These are phyloP conservation scores for Lepidocolaptes lacrymiger DNA, from an alignment of 2,797 vertebrate species.

Conservation along the genomic window DNA sequence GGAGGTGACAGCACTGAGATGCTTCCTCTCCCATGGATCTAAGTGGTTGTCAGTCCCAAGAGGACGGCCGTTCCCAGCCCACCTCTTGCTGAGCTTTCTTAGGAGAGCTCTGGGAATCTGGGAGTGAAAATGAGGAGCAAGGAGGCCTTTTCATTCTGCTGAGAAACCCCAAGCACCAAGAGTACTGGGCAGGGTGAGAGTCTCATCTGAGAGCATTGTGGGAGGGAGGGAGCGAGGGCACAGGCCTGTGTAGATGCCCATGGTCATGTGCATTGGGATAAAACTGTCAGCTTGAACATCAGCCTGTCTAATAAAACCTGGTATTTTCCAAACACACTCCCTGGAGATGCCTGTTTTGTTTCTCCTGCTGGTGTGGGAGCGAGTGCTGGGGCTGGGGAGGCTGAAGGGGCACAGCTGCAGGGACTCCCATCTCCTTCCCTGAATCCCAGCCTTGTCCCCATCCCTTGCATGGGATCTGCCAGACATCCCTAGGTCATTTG, in stretches of 20 bases:
- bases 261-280: constrained; percentile 43
- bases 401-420: not conserved
- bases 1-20: not conserved
- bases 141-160: not conserved
- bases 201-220: not conserved
- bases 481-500: not conserved
- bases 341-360: not conserved
- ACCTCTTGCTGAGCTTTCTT: not conserved
- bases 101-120: not conserved
- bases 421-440: not conserved
- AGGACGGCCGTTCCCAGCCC: not conserved
- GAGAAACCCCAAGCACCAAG: not conserved
- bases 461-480: fast-evolving
- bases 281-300: constrained; percentile 61
- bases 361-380: not conserved
- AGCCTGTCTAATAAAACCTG: constrained; percentile 67
- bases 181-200: not conserved
- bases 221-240: constrained; percentile 16
- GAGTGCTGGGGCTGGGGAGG: fast-evolving
- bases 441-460: fast-evolving
- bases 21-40: not conserved
- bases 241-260: not conserved
- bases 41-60: not conserved
- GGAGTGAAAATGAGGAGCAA: not conserved
- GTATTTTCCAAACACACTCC: constrained; percentile 61